A percentile compares a stretch with the other conserved stretches of the same genome.
These are phyloP conservation scores for Sphaeramia orbicularis DNA, from an alignment of 2,797 vertebrate species.

Conservation along the genomic window DNA sequence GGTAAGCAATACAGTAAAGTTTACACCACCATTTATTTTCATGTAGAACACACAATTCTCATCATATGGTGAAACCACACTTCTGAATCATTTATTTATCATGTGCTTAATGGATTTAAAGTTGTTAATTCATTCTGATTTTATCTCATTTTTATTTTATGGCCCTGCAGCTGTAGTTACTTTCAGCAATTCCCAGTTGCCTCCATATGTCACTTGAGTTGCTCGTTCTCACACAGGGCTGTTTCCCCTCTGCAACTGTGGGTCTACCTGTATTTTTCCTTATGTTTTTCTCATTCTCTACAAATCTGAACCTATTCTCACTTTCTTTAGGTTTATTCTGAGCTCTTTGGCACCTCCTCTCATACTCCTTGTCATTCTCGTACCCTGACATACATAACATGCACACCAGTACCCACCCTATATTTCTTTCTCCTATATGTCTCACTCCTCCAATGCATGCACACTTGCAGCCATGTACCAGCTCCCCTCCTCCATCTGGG, in stretches of 20 bases:
- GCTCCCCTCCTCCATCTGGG: slow-evolving; percentile 65
- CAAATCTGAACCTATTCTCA: slow-evolving; percentile 4
- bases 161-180: background rate
- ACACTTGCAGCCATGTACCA: slow-evolving; percentile 28
- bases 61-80: too few species aligned
- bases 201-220: slow-evolving; percentile 13
- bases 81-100: background rate
- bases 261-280: background rate
- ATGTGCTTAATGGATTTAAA: background rate
- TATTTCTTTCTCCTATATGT: slow-evolving; percentile 28
- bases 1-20: background rate
- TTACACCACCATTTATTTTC: background rate
- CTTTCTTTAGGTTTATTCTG: slow-evolving; percentile 48
- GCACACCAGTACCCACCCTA: slow-evolving; percentile 5
- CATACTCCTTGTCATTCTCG: slow-evolving; percentile 23
- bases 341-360: slow-evolving; percentile 41
- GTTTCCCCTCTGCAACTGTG: background rate
- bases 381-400: slow-evolving; percentile 44
- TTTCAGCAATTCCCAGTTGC: slow-evolving; percentile 17
- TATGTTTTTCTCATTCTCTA: background rate
- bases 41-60: background rate
- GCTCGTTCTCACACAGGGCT: background rate
- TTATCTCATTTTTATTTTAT: background rate
- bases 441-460: slow-evolving; percentile 13
- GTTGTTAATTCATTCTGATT: background rate